Percentiles rank a stretch among this genome's conserved stretches.
Conservation (phyloP, 1,140 invertebrate species). For the Frieseomelitta varia region DNA sequence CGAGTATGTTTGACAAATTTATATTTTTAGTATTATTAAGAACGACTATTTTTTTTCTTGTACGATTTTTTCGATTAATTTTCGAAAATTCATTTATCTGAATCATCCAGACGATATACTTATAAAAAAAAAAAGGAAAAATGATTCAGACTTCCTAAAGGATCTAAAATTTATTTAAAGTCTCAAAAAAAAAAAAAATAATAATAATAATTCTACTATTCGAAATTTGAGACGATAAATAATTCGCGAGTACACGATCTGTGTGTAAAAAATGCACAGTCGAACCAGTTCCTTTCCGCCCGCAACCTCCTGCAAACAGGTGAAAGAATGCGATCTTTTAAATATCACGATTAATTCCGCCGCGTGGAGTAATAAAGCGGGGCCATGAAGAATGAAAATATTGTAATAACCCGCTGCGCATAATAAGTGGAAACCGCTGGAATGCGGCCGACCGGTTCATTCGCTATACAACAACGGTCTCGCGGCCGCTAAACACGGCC, state of each 20-base stretch:
- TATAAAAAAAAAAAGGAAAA: too few species aligned
- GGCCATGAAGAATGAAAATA: conserved; percentile 40
- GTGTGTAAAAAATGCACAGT: not conserved
- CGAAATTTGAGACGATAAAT: too few species aligned
- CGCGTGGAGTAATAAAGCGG: not conserved
- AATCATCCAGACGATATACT: too few species aligned
- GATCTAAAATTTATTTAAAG: too few species aligned
- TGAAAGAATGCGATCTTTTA: not conserved
- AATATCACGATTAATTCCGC: conserved; percentile 28
- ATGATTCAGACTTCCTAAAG: not conserved
- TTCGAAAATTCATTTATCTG: too few species aligned
- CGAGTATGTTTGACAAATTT: too few species aligned
- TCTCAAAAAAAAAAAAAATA: too few species aligned
- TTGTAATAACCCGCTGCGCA: conserved; percentile 30
- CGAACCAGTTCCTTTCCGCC: not conserved
- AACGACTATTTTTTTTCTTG: too few species aligned
- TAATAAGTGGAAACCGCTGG: conserved; percentile 40
- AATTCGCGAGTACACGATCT: not conserved
- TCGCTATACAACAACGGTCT: conserved; percentile 34
- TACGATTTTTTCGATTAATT: too few species aligned
- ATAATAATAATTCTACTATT: too few species aligned
- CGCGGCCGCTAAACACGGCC: conserved; percentile 2
- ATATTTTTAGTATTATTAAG: too few species aligned
- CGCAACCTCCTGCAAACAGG: too few species aligned
- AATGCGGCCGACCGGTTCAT: conserved; percentile 41